phyloP scores from a whole-genome alignment of 1,140 invertebrate species.

The Euglossa dilemma region DNA sequence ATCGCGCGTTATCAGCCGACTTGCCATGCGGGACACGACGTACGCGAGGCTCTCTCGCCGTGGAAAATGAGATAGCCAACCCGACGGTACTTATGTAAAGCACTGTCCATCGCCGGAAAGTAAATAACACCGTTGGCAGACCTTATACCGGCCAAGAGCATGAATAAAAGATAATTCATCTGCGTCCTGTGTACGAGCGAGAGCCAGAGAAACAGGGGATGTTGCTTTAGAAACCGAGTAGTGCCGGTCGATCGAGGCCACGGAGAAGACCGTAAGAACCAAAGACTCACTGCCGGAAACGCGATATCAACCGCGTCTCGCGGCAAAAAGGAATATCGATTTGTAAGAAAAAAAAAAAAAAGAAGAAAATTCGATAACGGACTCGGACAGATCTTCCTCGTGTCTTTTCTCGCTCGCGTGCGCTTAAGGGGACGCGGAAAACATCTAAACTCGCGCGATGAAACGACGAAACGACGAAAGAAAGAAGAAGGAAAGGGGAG shows the following conservation, averaged over 20 bases:
- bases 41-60: slow-evolving; percentile 38
- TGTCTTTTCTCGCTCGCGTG: too few relatives aligned
- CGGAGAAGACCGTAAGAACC: slow-evolving; percentile 5
- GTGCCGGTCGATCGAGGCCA: slow-evolving; percentile 24
- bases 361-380: neutral
- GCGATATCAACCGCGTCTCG: too few relatives aligned
- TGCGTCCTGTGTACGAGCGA: slow-evolving; percentile 56
- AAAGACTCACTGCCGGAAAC: neutral
- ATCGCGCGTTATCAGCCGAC: slow-evolving; percentile 2
- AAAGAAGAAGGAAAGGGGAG: neutral
- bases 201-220: slow-evolving; percentile 56
- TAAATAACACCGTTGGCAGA: slow-evolving; percentile 42
- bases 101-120: slow-evolving; percentile 58
- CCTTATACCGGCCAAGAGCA: slow-evolving; percentile 45
- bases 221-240: slow-evolving; percentile 16
- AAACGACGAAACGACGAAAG: too few relatives aligned
- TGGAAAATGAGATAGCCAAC: slow-evolving; percentile 52
- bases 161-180: slow-evolving; percentile 79
- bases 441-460: neutral
- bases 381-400: neutral
- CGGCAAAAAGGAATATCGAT: neutral
- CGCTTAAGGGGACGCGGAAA: neutral
- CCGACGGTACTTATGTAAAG: slow-evolving; percentile 63
- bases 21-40: neutral
- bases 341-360: neutral